Base-by-base conservation (phyloP, 2,888 invertebrate species). In the Epirrita christyi region DNA sequence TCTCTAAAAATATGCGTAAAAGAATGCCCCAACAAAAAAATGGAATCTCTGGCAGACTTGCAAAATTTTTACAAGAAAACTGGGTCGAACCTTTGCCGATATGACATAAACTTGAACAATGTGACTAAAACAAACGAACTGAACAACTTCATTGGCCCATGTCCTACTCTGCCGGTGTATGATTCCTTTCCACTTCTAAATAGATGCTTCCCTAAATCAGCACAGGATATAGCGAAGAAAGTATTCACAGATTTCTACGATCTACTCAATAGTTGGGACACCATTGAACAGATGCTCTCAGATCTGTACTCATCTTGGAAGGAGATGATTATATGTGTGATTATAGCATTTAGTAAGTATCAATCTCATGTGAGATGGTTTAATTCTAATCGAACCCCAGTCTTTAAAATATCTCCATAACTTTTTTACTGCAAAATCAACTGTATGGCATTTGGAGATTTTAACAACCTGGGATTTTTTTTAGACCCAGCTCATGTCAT, bases 241-340 rank as follows among this genome's bases (percentile, higher is more conserved):
- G 92, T 96, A 27, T 92, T 95, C 59, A 93, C 92, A 46, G 95
- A 96, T 79, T 94, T 98, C 69, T 97, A 97, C 85, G 95, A 94
- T 5, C 92, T 96, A 71, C 92, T 98, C 42, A 98, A 98, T 78
- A 96, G 95, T 70, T 97, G 97, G 95, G 97, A 97, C 80, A 94
- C 96, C 32, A 94, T 97, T 70, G 97, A 98, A 84, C 97, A 98
- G 87, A 95, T 98, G 81, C 89, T 98, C 34, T 95, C 96, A 47
- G 98, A 98, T 87, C 91, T 98, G 6, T 97, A 97, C 78, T 95
- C 95, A 59, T 96, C 97, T 37, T 98, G 98, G 97, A 95, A 94
- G 74, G 95, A 96, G 81, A 96, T 98, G 86, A 93, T 97, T 47
- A 94, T 94, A 34, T 94, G 98, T 73, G 95, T 96, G 51, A 94